These are phyloP conservation scores for Dendroctonus valens DNA, from an alignment of 1,140 invertebrate genomes.

Conservation along the genomic window DNA sequence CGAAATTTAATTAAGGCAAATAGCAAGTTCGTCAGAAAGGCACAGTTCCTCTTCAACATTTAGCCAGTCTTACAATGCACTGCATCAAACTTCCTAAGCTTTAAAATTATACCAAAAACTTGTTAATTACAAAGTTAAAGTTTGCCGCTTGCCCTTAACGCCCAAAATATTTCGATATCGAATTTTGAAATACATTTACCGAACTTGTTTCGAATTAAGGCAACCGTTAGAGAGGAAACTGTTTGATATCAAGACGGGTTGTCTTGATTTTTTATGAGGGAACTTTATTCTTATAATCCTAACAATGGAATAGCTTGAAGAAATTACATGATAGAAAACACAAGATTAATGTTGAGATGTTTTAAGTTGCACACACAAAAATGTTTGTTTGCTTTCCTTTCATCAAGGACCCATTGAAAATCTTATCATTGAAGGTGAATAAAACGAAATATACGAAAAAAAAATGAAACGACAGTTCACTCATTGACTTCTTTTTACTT, in stretches of 20 bases:
- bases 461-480: no score
- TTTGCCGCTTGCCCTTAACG: slow-evolving; percentile 2
- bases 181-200: slow-evolving; percentile 25
- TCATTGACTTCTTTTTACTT: no score
- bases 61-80: slow-evolving; percentile 6
- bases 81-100: slow-evolving; percentile 9
- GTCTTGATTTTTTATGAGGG: slow-evolving; percentile 11
- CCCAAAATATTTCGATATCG: slow-evolving; percentile 17
- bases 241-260: slow-evolving; percentile 7
- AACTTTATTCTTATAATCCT: background rate
- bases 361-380: no score
- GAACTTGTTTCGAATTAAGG: no score
- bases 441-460: no score
- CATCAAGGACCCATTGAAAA: no score
- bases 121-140: slow-evolving; percentile 27
- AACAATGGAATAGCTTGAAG: no score
- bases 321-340: no score
- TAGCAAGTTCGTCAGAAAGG: background rate
- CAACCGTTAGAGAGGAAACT: slow-evolving; percentile 6
- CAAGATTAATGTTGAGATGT: no score
- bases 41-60: background rate
- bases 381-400: no score
- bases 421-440: no score
- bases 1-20: no score
- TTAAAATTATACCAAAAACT: slow-evolving; percentile 23